Evolutionary conservation across 1,140 invertebrate genomes (phyloP), one percentile per base, ranked within the genome.

Genomic region (Babylonia areolata): DNA sequence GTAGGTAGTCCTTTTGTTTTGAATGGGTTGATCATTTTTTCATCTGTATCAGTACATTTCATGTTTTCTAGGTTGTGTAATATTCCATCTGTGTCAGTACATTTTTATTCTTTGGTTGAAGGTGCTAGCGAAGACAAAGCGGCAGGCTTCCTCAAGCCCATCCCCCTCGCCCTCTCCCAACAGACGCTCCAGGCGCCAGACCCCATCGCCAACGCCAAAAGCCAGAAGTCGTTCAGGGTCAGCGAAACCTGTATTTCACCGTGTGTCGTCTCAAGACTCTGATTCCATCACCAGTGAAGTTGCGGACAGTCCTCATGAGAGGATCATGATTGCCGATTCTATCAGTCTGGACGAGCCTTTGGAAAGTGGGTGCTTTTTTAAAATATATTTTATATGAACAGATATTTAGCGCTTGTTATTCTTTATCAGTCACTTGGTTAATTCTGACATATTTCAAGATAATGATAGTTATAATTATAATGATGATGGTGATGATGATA

Each of bases 221-320:
- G 33, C 28, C 37, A 64, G 42, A 23, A 71, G 85, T 42, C 71
- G 71, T 6, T 84, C 83, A 31, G 71, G 73, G 0, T 81, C 83
- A 31, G n/a, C n/a, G n/a, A 73, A 51, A 81, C 69, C 79, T 54
- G 83, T 81, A 11, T 78, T 87, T 40, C 85, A 83, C 5, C 83
- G 86, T 11, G 39, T 58, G 37, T 85, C 82, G 1, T 87, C 88
- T 17, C 78, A 86, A 77, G 89, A 92, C 75, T 89, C 87, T 33
- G 89, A 89, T 42, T 90, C 87, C 46, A 86, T 86, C 81, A 84
- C 42, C 69, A 90, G 83, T 82, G 90, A 91, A 37, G 86, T 88
- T 17, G 82, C 85, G 12, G 86, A 88, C n/a, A 86, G 86, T 75
- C n/a, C n/a, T n/a, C 86, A 89, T n/a, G 82, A 37, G 35, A 84